Evolutionary conservation across 2,797 vertebrate species (phyloP).

Genomic region (Delichon dasypus): DNA sequence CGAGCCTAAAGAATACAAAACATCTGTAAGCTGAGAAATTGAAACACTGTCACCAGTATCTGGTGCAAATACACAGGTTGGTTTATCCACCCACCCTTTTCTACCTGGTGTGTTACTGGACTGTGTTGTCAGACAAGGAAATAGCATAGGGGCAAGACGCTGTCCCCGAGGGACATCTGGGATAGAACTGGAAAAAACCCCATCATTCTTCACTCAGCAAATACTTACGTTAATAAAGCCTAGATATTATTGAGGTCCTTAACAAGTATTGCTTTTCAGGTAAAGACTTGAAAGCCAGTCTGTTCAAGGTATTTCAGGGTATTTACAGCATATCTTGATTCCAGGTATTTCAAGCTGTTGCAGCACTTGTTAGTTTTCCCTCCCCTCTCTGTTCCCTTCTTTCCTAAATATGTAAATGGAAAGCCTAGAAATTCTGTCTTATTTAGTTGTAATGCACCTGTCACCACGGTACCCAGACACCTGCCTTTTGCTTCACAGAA

Average conservation of each 20-base stretch:
- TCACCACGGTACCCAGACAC: slow-evolving; percentile 34
- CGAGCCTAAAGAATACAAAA: not conserved
- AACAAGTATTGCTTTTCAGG: not conserved
- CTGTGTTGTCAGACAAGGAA: not conserved
- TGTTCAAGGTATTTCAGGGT: not conserved
- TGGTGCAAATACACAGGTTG: not conserved
- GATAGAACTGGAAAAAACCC: not conserved
- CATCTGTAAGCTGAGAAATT: not conserved
- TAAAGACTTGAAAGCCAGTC: not conserved
- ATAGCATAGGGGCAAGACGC: not conserved
- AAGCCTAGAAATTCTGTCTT: slow-evolving; percentile 27
- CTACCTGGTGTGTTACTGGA: not conserved
- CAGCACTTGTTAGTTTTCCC: not conserved
- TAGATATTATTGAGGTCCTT: not conserved
- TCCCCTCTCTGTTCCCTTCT: not conserved
- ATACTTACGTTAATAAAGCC: not conserved
- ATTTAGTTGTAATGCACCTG: slow-evolving; percentile 24
- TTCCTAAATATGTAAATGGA: slow-evolving; percentile 15
- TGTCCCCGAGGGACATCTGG: not conserved
- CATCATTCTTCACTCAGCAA: not conserved
- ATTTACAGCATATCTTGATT: not conserved
- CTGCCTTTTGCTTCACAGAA: slow-evolving; percentile 27
- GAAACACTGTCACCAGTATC: not conserved
- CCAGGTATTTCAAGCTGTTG: slow-evolving; percentile 2
- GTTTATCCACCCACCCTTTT: not conserved